Percentiles rank a stretch among this genome's conserved stretches.
These are phyloP conservation scores for Lasioglossum leucozonium DNA, from an alignment of 2,888 invertebrate genomes.

Conservation along the genomic window DNA sequence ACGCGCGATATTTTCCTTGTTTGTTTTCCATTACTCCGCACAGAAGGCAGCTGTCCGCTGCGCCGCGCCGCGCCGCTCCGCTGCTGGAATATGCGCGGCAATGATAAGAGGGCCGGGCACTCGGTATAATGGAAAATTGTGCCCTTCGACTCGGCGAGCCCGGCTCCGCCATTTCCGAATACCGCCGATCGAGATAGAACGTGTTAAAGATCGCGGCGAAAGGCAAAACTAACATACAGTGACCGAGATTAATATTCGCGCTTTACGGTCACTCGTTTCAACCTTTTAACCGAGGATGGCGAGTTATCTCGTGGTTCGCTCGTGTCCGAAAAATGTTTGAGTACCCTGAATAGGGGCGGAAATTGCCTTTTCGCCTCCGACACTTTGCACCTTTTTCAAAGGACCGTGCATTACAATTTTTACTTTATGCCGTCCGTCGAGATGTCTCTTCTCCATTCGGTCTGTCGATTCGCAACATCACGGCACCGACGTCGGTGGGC, in stretches of 20 bases:
- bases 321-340: too few relatives aligned
- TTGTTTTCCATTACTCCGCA: conserved; percentile 72
- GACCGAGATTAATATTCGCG: neutral
- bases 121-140: conserved; percentile 76
- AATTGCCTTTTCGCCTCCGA: too few relatives aligned
- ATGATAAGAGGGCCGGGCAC: conserved; percentile 74
- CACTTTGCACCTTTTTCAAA: too few relatives aligned
- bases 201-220: neutral
- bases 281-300: neutral
- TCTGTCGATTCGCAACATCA: neutral
- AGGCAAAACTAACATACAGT: neutral
- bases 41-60: conserved; percentile 54
- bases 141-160: conserved; percentile 30
- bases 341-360: too few relatives aligned
- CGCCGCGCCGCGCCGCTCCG: conserved; percentile 39
- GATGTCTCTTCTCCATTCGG: neutral
- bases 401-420: neutral
- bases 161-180: neutral
- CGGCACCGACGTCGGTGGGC: neutral
- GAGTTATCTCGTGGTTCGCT: too few relatives aligned
- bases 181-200: neutral
- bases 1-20: conserved; percentile 70
- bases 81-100: conserved; percentile 68
- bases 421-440: neutral
- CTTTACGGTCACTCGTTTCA: neutral